phyloP scores from a whole-genome alignment of 2,888 invertebrate genomes.

The Caenorhabditis becei region DNA sequence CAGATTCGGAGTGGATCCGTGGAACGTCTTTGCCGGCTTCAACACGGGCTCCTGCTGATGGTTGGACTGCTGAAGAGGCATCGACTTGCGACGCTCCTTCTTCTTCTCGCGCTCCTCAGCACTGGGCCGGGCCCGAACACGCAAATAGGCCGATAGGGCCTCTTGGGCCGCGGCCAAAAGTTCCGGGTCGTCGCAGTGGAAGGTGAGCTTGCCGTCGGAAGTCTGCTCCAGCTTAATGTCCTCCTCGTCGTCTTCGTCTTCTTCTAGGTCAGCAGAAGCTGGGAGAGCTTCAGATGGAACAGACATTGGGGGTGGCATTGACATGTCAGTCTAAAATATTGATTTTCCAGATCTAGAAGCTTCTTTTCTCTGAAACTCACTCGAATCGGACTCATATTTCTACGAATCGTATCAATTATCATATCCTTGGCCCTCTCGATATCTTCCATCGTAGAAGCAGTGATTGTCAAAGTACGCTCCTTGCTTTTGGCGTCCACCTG shows the following conservation, averaged over 20 bases:
- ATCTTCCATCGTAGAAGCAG: constrained; percentile 93
- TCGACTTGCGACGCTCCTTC: constrained; percentile 77
- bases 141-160: constrained; percentile 75
- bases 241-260: constrained; percentile 69
- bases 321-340: constrained; percentile 39
- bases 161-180: constrained; percentile 76
- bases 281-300: neutral
- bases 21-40: constrained; percentile 65
- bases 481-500: constrained; percentile 92
- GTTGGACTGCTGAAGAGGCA: constrained; percentile 72
- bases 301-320: constrained; percentile 28
- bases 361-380: constrained; percentile 14
- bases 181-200: constrained; percentile 77
- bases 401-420: constrained; percentile 94
- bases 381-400: constrained; percentile 88
- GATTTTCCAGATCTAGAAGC: neutral
- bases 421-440: constrained; percentile 93
- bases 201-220: constrained; percentile 75
- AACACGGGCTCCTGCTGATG: constrained; percentile 54
- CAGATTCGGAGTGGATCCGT: constrained; percentile 69
- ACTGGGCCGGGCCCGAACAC: constrained; percentile 65
- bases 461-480: constrained; percentile 95
- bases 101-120: constrained; percentile 74
- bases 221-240: constrained; percentile 76
- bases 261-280: constrained; percentile 45